Evolutionary conservation across 2,888 invertebrate species (phyloP).

Genomic region (Rotaria socialis): DNA sequence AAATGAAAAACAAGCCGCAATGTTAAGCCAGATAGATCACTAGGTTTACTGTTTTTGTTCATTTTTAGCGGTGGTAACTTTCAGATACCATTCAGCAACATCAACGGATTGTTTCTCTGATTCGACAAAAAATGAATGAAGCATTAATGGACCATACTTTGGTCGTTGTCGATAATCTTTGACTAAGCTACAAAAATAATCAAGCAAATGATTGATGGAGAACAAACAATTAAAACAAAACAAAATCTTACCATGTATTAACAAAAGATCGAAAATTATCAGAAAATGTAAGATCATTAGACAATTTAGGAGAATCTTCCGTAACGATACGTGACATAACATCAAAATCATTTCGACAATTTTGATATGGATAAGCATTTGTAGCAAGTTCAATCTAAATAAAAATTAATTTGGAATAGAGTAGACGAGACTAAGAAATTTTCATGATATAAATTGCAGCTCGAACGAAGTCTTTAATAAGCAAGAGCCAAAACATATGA

Average conservation of each 20-base stretch:
- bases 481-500: too few relatives aligned
- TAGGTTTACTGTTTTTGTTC: neutral
- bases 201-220: too few relatives aligned
- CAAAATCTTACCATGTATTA: conserved; percentile 70
- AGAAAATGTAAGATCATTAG: conserved; percentile 72
- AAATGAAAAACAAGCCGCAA: neutral
- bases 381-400: conserved; percentile 80
- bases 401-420: neutral
- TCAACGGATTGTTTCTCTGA: conserved; percentile 67
- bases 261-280: conserved; percentile 84
- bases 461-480: too few relatives aligned
- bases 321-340: conserved; percentile 84
- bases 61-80: neutral
- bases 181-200: conserved; percentile 66
- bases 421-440: too few relatives aligned
- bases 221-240: neutral
- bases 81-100: conserved; percentile 71
- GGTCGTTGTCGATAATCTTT: conserved; percentile 88
- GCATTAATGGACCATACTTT: conserved; percentile 83
- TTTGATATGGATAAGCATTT: conserved; percentile 84
- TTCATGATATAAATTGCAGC: too few relatives aligned
- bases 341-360: conserved; percentile 95
- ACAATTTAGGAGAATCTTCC: conserved; percentile 64
- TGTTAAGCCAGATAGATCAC: neutral
- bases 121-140: conserved; percentile 78